Evolutionary conservation across 2,888 invertebrate species (phyloP).

Genomic region (Hydroisotoma schaefferi): DNA sequence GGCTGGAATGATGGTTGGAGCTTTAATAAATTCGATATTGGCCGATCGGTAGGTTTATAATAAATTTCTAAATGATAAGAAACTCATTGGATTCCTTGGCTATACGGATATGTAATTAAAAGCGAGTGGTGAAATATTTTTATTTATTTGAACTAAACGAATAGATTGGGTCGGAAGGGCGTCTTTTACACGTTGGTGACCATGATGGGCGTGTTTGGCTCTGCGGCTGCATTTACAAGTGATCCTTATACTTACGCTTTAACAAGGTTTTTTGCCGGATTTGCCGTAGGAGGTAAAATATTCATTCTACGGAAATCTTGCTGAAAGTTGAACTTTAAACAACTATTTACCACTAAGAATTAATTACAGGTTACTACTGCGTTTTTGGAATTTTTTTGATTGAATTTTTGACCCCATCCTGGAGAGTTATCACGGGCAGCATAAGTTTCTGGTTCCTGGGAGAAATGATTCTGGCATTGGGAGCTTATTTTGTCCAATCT

Average conservation of each 20-base stretch:
- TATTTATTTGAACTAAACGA: background rate
- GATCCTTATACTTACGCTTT: conserved; percentile 10
- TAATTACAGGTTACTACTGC: conserved; percentile 6
- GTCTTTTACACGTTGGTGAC: conserved; percentile 1
- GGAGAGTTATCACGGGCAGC: conserved; percentile 4
- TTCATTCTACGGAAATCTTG: background rate
- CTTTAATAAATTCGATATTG: conserved; percentile 21
- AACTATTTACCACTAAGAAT: background rate
- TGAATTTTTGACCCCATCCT: conserved; percentile 11
- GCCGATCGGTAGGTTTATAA: conserved; percentile 20
- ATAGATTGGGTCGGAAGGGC: conserved; percentile 15
- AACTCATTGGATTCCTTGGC: background rate
- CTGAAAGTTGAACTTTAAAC: background rate
- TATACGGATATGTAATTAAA: too few relatives aligned
- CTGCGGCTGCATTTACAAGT: background rate
- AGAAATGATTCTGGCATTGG: conserved; percentile 1
- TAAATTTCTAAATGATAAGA: background rate
- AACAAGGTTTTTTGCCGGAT: conserved; percentile 16
- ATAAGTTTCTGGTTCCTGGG: conserved; percentile 11
- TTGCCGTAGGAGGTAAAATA: conserved; percentile 10
- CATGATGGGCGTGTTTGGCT: conserved; percentile 3
- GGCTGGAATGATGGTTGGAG: conserved; percentile 32
- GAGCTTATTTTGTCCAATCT: conserved; percentile 1
- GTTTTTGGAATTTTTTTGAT: conserved; percentile 13
- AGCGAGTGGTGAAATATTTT: background rate